Evolutionary conservation across 2,888 invertebrate genomes (phyloP), one percentile per base, ranked within the genome.

Genomic region (Cataglyphis livida): DNA sequence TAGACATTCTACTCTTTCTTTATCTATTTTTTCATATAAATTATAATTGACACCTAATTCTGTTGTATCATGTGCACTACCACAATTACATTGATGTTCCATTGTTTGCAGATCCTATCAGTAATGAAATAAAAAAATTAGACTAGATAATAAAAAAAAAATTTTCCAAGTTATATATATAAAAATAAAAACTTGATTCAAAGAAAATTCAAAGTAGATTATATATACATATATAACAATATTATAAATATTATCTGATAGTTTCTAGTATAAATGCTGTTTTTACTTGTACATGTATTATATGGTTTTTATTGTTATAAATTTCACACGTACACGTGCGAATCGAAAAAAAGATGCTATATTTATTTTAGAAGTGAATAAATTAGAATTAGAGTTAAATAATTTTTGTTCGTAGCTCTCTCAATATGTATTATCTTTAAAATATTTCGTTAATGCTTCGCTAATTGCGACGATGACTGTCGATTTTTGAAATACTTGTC

Each of bases 21-120:
- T 96, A 94, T 99, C 98, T 91, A 99, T 99, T 96, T 98, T 99
- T 89, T 97, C 96, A 94, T 96, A 98, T 81, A 99, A 95, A 95
- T 97, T 98, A 92, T 98, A 98, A 88, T 97, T 96, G 68, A 97
- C 94, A 3, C 98, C 98, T 92, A 97, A 95, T 94, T 98, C 97
- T 62, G 65, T 84, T 62, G 91, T 91, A n/a, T 91, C 78, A 54
- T 94, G 94, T 65, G 81, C 51, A 81, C 66, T 82, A 68, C 93
- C 92, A 62, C 94, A 94, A 65, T 89, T 88, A 81, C 94, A 94
- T 25, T 84, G 90, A 66, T 91, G 90, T 41, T 89, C 82, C 93
- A 93, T 94, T 74, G 35, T 83, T 12, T 12, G 15, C 38, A 35
- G 1, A 73, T 15, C 6, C 54, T 54, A 18, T 51, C 18, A 62